Base-by-base conservation (phyloP, 37 sponge, comb jelly and placozoan species). In the Spongilla lacustris region DNA sequence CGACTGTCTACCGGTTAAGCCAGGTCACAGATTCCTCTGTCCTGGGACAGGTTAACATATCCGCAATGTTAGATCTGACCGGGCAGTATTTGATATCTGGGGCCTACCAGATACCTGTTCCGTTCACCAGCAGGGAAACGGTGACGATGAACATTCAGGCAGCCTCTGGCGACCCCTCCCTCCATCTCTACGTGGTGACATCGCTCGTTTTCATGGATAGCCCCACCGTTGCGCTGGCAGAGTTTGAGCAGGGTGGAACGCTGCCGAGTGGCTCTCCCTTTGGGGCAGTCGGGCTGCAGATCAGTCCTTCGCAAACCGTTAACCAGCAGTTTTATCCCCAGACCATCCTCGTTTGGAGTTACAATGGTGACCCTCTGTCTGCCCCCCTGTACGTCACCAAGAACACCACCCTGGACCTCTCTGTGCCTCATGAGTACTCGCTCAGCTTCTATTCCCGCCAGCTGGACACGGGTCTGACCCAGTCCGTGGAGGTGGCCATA, bases 301-400 rank as follows among this genome's bases (percentile, higher is more conserved):
- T 94, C 27, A 71, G 90, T 68, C 76, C 76, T 24, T 10, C 32
- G 6, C 67, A 38, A n/a, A 26, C 38, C 5, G 73, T 80, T 29
- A 58, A 33, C 0, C 30, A 83, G 2, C 31, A 12, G 4, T 31
- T 69, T 29, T 31, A 72, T 13, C 80, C 82, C 23, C 75, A 83
- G 46, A 81, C 71, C 29, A 27, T 91, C 4, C 76, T 88, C 13
- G 77, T 94, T 71, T 94, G 94, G 94, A 72, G 73, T n/a, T 86
- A 71, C 23, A 38, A 75, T 2, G 50, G 33, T 33, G 29, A 58
- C 11, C 21, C 69, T 29, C 75, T 78, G 6, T 32, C 81, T 26
- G 22, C 70, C 3, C 84, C 84, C 0, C 10, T 67, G 21, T 81
- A 69, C 28, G 49, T 82, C 13, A 58, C 76, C 22, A 82, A 41